phyloP scores from a whole-genome alignment of 1,140 invertebrate genomes.

The Triops longicaudatus region DNA sequence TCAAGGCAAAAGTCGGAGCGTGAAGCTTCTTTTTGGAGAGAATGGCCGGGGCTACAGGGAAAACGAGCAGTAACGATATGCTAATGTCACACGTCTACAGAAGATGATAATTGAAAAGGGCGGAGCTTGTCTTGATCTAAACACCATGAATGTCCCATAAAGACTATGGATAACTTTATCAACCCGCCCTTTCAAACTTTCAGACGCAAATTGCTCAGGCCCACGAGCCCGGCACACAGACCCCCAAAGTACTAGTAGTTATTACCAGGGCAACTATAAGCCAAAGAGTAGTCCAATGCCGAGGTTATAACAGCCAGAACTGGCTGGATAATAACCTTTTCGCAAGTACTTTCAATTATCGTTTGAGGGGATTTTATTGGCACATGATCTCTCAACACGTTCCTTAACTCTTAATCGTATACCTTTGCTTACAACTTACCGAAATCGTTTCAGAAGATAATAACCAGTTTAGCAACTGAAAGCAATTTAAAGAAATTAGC shows the following conservation, averaged over 20 bases:
- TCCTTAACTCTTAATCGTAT: background rate
- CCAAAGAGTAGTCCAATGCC: background rate
- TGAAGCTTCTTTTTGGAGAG: background rate
- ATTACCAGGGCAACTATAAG: background rate
- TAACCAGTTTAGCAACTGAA: background rate
- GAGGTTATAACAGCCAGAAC: background rate
- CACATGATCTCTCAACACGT: background rate
- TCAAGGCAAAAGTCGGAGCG: background rate
- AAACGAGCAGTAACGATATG: constrained; percentile 2
- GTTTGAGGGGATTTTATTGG: background rate
- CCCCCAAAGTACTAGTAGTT: background rate
- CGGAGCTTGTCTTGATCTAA: constrained; percentile 7
- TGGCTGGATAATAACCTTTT: background rate
- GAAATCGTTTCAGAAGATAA: background rate
- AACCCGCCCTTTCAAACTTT: constrained; percentile 8
- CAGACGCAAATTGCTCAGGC: background rate
- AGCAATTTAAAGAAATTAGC: no score
- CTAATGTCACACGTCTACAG: background rate
- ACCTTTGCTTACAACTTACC: background rate
- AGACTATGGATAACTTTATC: constrained; percentile 15
- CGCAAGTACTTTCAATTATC: constrained; percentile 10
- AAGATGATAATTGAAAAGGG: background rate
- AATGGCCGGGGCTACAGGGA: background rate
- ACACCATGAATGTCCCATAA: constrained; percentile 15
- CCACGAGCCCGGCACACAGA: background rate